Evolutionary conservation across 2,888 invertebrate species (phyloP), one percentile per base, ranked within the genome.

Genomic region (Pheosia gnoma): DNA sequence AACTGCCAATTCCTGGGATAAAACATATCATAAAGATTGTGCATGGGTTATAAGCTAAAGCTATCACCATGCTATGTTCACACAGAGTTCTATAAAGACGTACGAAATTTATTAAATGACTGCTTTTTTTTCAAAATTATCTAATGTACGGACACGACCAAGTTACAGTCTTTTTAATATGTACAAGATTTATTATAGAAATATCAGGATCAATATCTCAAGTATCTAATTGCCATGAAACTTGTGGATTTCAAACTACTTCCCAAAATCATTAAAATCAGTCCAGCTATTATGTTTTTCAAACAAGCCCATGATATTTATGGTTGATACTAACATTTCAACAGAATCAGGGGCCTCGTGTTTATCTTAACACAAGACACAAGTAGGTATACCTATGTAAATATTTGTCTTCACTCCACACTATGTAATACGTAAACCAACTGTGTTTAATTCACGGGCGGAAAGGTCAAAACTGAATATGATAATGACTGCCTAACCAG

Each of bases 381-480:
- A 47, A 51, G 49, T 47, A 11, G 25, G 51, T 51, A 25, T 51
- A n/a, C n/a, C n/a, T n/a, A 51, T 59, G 54, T 57, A 52, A 63
- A 61, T 64, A 52, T 57, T 62, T 45, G 53, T 65, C 61, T 68
- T 61, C 57, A 54, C 57, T 47, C 63, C 59, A 47, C 37, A 68
- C 62, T 47, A 39, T 43, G 51, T 52, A 55, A 36, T 58, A 60
- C 49, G 47, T 58, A 47, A 39, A 38, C 57, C 65, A 61, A 55
- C 43, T 60, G 59, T 38, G 55, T 64, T 62, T 65, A 68, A 68
- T 64, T 71, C 55, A 64, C 11, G 53, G 57, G 57, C 37, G 56
- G 55, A 49, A 57, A 65, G 66, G 62, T 67, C 65, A 59, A 64
- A 61, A 64, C 61, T 67, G 65, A 66, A 69, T 73, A 67, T 71